These are phyloP conservation scores for Lumbricus terrestris DNA, from an alignment of 2,888 invertebrate species.

Conservation along the genomic window DNA sequence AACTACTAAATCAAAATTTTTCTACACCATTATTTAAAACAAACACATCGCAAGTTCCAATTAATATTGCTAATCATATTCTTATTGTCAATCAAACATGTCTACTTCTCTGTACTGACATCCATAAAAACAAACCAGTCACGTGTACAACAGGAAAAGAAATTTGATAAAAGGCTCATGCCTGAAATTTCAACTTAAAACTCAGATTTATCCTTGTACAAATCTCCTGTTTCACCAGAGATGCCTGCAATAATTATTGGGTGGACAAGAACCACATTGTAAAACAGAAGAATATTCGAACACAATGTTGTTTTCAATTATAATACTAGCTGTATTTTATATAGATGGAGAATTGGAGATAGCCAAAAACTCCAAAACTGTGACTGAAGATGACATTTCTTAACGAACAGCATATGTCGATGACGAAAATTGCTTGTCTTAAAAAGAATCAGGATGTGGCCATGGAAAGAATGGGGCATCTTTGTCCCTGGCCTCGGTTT, in stretches of 20 bases:
- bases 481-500: not conserved
- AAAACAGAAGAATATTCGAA: not conserved
- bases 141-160: not conserved
- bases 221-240: not conserved
- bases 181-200: not conserved
- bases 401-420: not conserved
- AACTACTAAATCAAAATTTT: not conserved
- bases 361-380: not conserved
- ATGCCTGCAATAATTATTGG: no score
- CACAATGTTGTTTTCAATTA: not conserved
- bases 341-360: not conserved
- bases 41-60: not conserved
- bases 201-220: not conserved
- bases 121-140: not conserved
- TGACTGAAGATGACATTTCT: not conserved
- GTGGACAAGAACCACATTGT: no score
- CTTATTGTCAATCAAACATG: not conserved
- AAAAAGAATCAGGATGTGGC: not conserved
- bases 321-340: not conserved
- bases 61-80: not conserved
- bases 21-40: not conserved
- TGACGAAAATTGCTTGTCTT: not conserved
- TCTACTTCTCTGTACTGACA: not conserved
- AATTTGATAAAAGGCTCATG: not conserved
- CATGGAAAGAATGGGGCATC: constrained; percentile 14